Conservation (phyloP, 2,797 vertebrate species). For the Catharus ustulatus region DNA sequence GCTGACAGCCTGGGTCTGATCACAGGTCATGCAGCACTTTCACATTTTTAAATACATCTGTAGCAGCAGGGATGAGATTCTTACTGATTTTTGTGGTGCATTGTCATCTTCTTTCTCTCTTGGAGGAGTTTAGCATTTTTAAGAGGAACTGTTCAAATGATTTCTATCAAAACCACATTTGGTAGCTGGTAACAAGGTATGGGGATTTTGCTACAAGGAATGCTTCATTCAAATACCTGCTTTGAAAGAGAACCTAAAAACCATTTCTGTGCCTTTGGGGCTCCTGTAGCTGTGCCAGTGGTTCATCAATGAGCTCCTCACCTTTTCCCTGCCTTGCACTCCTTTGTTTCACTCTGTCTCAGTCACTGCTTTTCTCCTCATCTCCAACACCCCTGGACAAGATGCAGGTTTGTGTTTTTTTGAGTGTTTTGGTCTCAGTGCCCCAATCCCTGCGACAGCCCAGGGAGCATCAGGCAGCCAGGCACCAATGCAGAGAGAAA, state of each 20-base stretch:
- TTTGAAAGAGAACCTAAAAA: background rate
- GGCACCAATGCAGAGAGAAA: background rate
- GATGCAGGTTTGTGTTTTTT: background rate
- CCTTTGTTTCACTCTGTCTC: background rate
- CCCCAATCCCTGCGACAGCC: background rate
- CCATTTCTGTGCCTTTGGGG: background rate
- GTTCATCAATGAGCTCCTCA: background rate
- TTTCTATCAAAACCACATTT: background rate
- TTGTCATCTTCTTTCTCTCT: background rate
- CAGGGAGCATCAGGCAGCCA: background rate
- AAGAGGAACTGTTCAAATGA: background rate
- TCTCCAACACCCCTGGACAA: background rate
- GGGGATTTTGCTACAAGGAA: background rate
- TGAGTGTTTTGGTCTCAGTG: background rate
- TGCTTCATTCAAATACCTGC: background rate
- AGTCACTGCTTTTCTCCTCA: background rate
- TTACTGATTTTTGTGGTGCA: background rate
- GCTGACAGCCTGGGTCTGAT: background rate
- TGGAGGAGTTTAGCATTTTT: background rate
- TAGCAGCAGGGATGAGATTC: background rate
- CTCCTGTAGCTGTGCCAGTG: background rate
- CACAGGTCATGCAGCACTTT: background rate
- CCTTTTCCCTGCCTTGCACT: background rate
- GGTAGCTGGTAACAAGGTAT: background rate
- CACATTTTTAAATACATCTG: background rate